Evolutionary conservation across 2,797 vertebrate species (phyloP).

Genomic region (Clamator glandarius): DNA sequence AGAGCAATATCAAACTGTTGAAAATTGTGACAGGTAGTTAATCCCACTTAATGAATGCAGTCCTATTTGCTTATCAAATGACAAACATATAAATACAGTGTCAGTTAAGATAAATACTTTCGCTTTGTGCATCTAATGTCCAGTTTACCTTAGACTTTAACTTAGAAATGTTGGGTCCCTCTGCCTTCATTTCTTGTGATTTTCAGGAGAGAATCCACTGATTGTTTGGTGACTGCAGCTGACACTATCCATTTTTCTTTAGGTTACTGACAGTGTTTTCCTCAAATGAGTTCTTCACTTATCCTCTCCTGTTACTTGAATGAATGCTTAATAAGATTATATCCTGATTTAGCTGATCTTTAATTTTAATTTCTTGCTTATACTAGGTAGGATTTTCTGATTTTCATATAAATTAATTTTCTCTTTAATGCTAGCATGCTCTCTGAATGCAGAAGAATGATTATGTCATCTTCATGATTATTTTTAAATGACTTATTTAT

Average conservation of each 20-base stretch:
- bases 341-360: background rate
- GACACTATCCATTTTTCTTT: background rate
- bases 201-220: background rate
- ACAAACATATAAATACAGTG: background rate
- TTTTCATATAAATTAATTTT: background rate
- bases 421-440: background rate
- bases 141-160: background rate
- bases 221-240: background rate
- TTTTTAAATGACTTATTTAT: background rate
- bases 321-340: background rate
- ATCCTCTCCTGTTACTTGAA: background rate
- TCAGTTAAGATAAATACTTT: background rate
- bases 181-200: background rate
- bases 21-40: conserved; percentile 44
- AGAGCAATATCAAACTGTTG: background rate
- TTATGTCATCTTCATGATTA: background rate
- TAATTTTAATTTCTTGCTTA: background rate
- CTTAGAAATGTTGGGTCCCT: background rate
- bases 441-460: background rate
- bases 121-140: background rate
- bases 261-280: background rate
- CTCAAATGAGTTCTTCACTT: background rate
- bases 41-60: conserved; percentile 5
- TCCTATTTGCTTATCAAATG: background rate
- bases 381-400: background rate